phyloP scores from a whole-genome alignment of 2,797 vertebrate species.

The Tadarida brasiliensis region DNA sequence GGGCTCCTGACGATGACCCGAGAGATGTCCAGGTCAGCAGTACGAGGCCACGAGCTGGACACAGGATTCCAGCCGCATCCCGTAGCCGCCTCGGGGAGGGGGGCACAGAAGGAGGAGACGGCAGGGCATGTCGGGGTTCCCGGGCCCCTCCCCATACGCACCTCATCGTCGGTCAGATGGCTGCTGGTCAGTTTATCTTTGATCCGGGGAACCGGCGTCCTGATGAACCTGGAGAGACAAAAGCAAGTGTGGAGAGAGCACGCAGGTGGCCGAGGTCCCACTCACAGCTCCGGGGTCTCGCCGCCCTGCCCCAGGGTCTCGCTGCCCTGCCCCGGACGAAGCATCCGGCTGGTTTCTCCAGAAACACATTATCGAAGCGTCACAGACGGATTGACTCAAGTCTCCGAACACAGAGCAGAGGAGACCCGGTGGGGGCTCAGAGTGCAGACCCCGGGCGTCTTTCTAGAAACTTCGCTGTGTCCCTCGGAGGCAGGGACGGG shows the following conservation, averaged over 20 bases:
- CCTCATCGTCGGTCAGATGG: rapidly evolving
- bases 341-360: too few species aligned
- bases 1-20: rapidly evolving
- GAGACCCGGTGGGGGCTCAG: too few species aligned
- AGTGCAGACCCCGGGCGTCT: too few species aligned
- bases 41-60: rapidly evolving
- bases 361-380: too few species aligned
- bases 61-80: rapidly evolving
- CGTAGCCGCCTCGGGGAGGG: rapidly evolving
- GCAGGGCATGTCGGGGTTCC: rapidly evolving
- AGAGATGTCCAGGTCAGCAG: neutral
- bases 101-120: rapidly evolving
- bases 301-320: too few species aligned
- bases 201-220: rapidly evolving
- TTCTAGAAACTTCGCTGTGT: too few species aligned
- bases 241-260: rapidly evolving
- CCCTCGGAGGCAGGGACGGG: too few species aligned
- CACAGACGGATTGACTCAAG: too few species aligned
- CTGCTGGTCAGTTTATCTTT: neutral
- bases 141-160: rapidly evolving
- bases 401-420: too few species aligned
- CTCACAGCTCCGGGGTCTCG: too few species aligned
- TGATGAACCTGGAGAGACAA: neutral
- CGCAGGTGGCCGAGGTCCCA: neutral
- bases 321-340: too few species aligned